Conservation (phyloP, 1,140 invertebrate species). For the Drosophila aff. region DNA sequence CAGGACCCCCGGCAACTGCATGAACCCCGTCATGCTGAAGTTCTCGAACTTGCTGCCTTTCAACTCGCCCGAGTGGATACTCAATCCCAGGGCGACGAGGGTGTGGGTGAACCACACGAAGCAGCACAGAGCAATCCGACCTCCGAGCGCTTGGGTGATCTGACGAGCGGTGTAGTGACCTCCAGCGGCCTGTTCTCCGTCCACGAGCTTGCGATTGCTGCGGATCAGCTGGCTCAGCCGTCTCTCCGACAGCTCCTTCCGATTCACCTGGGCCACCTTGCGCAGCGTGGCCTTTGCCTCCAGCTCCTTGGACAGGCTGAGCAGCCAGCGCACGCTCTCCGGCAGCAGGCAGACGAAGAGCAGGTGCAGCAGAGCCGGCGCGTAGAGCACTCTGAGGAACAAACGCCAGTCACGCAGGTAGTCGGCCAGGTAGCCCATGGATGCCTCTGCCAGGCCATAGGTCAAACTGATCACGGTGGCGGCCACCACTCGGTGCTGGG, state of each 20-base stretch:
- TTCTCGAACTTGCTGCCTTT: constrained; percentile 90
- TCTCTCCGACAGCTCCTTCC: constrained; percentile 86
- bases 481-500: constrained; percentile 89
- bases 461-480: constrained; percentile 89
- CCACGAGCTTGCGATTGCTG: constrained; percentile 70
- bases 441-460: constrained; percentile 90
- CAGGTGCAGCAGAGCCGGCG: constrained; percentile 88
- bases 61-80: constrained; percentile 90
- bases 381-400: constrained; percentile 89
- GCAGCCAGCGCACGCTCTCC: constrained; percentile 90
- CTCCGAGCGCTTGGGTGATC: constrained; percentile 83
- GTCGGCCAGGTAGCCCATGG: constrained; percentile 89
- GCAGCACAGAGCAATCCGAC: constrained; percentile 87
- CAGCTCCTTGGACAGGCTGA: constrained; percentile 88
- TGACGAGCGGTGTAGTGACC: constrained; percentile 85
- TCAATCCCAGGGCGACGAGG: constrained; percentile 92
- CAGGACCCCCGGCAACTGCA: constrained; percentile 90
- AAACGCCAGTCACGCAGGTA: constrained; percentile 89
- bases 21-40: constrained; percentile 89
- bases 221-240: constrained; percentile 84
- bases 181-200: constrained; percentile 49
- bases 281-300: constrained; percentile 87
- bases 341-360: constrained; percentile 87
- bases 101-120: constrained; percentile 89
- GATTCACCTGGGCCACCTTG: constrained; percentile 89